Conservation (phyloP, 2,888 invertebrate species). For the Hipparchia semele region DNA sequence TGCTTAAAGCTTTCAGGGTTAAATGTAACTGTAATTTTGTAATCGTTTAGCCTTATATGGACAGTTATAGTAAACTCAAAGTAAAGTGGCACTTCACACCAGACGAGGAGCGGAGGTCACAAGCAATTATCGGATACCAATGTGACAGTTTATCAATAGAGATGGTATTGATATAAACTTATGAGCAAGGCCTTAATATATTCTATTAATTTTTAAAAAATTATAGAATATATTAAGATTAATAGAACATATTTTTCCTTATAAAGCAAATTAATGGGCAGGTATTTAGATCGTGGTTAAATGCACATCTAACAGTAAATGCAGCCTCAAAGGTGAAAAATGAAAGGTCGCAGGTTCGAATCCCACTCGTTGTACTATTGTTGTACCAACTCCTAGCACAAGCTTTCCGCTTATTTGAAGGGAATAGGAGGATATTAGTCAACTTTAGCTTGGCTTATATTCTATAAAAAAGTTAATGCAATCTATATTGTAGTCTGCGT, state of each 20-base stretch:
- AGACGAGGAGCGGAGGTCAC: conserved; percentile 8
- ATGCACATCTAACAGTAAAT: neutral
- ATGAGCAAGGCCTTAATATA: neutral
- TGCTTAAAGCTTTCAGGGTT: conserved; percentile 9
- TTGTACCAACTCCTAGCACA: too few relatives aligned
- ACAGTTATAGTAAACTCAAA: neutral
- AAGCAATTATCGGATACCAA: conserved; percentile 5
- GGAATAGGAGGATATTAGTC: too few relatives aligned
- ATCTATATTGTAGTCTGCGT: too few relatives aligned
- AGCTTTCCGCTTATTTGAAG: too few relatives aligned
- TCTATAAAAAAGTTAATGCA: too few relatives aligned
- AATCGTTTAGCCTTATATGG: conserved; percentile 12
- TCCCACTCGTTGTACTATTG: too few relatives aligned
- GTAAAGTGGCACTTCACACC: conserved; percentile 14
- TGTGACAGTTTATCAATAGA: neutral
- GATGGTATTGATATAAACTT: conserved; percentile 5
- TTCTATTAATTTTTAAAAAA: neutral
- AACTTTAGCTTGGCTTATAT: too few relatives aligned
- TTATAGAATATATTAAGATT: too few relatives aligned
- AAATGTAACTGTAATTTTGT: conserved; percentile 1
- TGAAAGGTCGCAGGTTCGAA: too few relatives aligned
- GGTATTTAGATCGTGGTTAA: neutral
- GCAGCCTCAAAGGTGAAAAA: too few relatives aligned
- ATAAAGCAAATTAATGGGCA: neutral
- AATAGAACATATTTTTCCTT: conserved; percentile 10